These are phyloP conservation scores for Enhydra lutris DNA, from an alignment of 2,113 vertebrate species.

Conservation along the genomic window DNA sequence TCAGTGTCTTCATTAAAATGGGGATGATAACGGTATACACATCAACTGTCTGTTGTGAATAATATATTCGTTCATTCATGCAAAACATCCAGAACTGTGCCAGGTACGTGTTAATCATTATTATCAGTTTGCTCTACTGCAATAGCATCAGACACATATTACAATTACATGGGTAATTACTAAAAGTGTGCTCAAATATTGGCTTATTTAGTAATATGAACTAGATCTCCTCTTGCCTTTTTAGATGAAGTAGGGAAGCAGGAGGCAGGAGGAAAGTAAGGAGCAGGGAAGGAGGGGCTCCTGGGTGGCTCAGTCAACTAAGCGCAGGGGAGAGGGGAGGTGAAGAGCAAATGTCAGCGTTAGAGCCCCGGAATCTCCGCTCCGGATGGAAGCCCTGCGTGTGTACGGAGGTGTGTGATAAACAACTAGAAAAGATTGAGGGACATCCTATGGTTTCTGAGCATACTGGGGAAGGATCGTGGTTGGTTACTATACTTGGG, in stretches of 20 bases:
- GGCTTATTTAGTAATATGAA: not conserved
- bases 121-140: not conserved
- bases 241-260: not conserved
- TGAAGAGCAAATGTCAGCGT: not conserved
- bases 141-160: not conserved
- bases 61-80: not conserved
- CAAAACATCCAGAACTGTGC: not conserved
- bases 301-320: not conserved
- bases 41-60: not conserved
- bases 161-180: not conserved
- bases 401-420: no score
- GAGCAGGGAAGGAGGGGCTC: not conserved
- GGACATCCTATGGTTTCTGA: not conserved
- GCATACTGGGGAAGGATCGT: accelerated
- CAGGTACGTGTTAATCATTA: not conserved
- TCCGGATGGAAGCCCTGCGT: not conserved
- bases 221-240: not conserved
- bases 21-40: no score
- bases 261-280: not conserved
- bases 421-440: not conserved
- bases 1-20: not conserved
- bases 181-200: slow-evolving; percentile 23
- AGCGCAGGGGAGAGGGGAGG: not conserved
- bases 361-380: not conserved
- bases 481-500: not conserved